phyloP scores from a whole-genome alignment of 2,888 invertebrate species.

The Apamea crenata region DNA sequence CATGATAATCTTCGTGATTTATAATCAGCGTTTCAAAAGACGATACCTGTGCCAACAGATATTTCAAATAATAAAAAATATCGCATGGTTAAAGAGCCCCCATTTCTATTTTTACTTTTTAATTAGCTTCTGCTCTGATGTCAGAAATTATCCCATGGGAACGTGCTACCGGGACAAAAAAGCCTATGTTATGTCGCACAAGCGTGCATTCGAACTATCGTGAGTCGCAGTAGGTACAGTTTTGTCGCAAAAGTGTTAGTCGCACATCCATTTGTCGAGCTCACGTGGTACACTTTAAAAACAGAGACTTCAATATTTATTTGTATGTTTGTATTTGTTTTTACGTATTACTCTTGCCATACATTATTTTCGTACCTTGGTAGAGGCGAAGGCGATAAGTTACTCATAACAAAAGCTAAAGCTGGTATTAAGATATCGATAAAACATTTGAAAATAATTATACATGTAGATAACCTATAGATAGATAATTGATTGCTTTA shows the following conservation, averaged over 20 bases:
- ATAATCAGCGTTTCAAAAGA: not conserved
- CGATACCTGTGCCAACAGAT: not conserved
- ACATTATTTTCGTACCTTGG: not conserved
- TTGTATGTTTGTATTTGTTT: not conserved
- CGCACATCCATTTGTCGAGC: too few relatives aligned
- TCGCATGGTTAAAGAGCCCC: not conserved
- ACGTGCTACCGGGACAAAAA: not conserved
- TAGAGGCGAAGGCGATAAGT: not conserved
- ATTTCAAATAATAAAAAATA: not conserved
- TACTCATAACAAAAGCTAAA: not conserved
- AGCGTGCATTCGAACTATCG: too few relatives aligned
- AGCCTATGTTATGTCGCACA: too few relatives aligned
- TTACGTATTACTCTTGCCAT: not conserved
- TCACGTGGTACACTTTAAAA: too few relatives aligned
- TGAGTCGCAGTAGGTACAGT: too few relatives aligned
- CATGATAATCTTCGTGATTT: constrained; percentile 8
- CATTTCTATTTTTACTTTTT: not conserved
- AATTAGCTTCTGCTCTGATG: too few relatives aligned
- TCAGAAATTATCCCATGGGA: not conserved
- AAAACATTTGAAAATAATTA: constrained; percentile 11
- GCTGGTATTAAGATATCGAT: constrained; percentile 26
- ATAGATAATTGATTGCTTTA: not conserved
- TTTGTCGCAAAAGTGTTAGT: too few relatives aligned
- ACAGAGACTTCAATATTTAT: too few relatives aligned
- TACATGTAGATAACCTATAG: not conserved